Conservation (phyloP, 2,888 invertebrate species). For the Steinernema hermaphroditum region DNA sequence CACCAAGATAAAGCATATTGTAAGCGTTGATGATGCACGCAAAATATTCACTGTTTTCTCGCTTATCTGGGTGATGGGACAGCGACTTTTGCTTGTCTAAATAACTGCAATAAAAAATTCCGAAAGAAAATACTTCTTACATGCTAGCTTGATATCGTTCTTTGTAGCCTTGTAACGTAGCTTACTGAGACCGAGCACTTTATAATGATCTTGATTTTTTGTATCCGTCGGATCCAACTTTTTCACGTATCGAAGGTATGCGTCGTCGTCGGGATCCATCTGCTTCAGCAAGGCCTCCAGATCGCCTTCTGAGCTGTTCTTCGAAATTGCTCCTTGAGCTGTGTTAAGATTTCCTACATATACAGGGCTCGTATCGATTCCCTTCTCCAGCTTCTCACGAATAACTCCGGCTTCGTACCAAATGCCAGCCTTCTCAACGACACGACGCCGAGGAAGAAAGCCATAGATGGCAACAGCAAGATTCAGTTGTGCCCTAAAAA, state of each 20-base stretch:
- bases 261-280: constrained; percentile 61
- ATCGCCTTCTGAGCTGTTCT: constrained; percentile 35
- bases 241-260: constrained; percentile 59
- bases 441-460: constrained; percentile 42
- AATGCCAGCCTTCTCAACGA: constrained; percentile 56
- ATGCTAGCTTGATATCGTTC: constrained; percentile 89
- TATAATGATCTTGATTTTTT: constrained; percentile 90
- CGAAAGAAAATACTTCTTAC: constrained; percentile 73
- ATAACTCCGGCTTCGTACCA: constrained; percentile 53
- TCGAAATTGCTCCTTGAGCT: no score
- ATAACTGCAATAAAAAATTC: constrained; percentile 23
- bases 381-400: constrained; percentile 47
- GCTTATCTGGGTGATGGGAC: constrained; percentile 96
- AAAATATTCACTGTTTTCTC: constrained; percentile 81
- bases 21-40: constrained; percentile 87
- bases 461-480: constrained; percentile 54
- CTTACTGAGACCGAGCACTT: constrained; percentile 85
- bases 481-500: neutral
- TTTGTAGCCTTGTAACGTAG: constrained; percentile 83
- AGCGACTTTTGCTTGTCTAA: constrained; percentile 80
- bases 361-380: neutral
- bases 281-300: constrained; percentile 28
- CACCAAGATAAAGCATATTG: constrained; percentile 67
- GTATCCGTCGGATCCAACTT: constrained; percentile 58
- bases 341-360: neutral